Base-by-base conservation (phyloP, 2,113 vertebrate species). In the Tachycineta bicolor region DNA sequence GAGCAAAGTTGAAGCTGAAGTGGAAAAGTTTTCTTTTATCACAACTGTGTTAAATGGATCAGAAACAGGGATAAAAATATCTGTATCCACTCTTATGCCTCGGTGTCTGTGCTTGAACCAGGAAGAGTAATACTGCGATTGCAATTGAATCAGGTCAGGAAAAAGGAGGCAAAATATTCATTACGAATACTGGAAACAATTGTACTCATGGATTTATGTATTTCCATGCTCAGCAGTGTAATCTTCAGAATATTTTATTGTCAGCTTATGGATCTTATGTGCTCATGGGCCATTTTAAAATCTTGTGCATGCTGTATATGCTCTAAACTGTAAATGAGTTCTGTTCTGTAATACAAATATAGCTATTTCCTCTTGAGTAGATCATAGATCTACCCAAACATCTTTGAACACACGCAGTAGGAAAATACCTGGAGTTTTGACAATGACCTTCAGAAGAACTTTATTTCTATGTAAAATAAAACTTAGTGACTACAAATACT, bases 391-490 rank as follows among this genome's bases (percentile, higher is more conserved):
- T 77, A 53, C 33, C 31, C n/a, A 74, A 80, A 47, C 17, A 13
- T 77, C 12, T 83, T 49, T 0, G 0, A 39, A 41, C 37, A 37
- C 15, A 34, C 0, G 0, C 26, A 53, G 14, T 31, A 84, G 39
- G 24, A 83, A 76, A 85, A 63, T 47, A 67, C 5, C 20, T 26
- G 29, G 20, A 65, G 41, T 85, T 83, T 81, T 70, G 68, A 79
- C 34, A 77, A 17, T 28, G 34, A 44, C 26, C 74, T 74, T 41
- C 6, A 17, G 83, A 83, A 9, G 21, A 76, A 59, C 39, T 82
- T 17, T 34, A 44, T 63, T 75, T 67, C 23, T 82, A 16, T 8
- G 13, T 63, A n/a, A 91, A 94, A 77, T 69, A 29, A 63, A 91
- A 85, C 13, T 69, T 68, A 31, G 31, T 50, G 77, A 47, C 43